A percentile compares a stretch with the other conserved stretches of the same genome.
Conservation (phyloP, 2,113 vertebrate species). For the Gobio gobio region DNA sequence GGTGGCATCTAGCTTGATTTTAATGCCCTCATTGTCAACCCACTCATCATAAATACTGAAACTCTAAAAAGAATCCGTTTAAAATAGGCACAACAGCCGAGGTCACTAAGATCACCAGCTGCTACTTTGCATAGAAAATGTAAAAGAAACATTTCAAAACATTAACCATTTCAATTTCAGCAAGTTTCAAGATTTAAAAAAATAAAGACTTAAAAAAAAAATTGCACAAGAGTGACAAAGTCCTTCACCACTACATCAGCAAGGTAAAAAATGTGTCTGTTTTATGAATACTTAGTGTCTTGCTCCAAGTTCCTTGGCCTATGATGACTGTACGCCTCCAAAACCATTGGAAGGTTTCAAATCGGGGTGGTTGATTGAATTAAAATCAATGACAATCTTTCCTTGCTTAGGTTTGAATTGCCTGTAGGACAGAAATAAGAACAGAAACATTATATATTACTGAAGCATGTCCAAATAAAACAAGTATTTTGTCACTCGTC, state of each 20-base stretch:
- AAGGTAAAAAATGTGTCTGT: background rate
- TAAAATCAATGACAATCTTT: conserved; percentile 43
- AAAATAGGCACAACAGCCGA: background rate
- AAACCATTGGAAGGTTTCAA: background rate
- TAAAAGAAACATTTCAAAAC: conserved; percentile 14
- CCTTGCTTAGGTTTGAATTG: conserved; percentile 39
- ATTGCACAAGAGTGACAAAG: background rate
- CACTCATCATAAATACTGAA: background rate
- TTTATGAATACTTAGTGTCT: conserved; percentile 6
- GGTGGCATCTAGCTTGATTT: conserved; percentile 9
- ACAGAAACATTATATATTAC: background rate
- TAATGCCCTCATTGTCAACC: background rate
- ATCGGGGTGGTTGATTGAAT: conserved; percentile 26
- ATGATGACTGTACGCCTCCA: background rate
- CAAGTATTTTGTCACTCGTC: background rate
- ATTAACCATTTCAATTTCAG: background rate
- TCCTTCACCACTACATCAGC: background rate
- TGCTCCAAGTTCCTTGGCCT: background rate
- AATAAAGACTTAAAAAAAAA: background rate
- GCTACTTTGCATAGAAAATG: background rate
- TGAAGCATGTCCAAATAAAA: background rate
- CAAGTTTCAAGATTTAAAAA: background rate
- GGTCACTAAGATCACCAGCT: background rate
- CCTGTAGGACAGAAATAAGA: conserved; percentile 32
- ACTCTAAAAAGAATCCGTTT: conserved; percentile 14